Evolutionary conservation across 2,113 vertebrate genomes (phyloP).

Genomic region (Entelurus aequoreus): DNA sequence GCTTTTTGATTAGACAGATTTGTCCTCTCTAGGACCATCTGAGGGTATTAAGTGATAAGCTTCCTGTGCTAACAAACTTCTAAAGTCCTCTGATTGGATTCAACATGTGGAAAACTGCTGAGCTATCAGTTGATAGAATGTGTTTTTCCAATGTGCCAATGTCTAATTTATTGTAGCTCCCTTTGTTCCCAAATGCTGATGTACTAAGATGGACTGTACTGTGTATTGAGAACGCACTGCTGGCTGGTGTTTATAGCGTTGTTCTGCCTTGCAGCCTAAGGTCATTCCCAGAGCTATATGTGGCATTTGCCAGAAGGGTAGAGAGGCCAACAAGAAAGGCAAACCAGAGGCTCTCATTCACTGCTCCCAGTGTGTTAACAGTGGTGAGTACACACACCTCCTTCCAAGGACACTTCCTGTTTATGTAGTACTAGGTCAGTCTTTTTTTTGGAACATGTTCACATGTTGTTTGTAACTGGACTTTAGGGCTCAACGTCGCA

Average conservation of each 20-base stretch:
- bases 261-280: slow-evolving; percentile 99
- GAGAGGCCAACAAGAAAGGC: slow-evolving; percentile 96
- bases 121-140: slow-evolving; percentile 1
- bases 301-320: slow-evolving; percentile 99
- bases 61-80: no score
- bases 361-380: slow-evolving; percentile 98
- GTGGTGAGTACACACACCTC: slow-evolving; percentile 80
- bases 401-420: slow-evolving; percentile 21
- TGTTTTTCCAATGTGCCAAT: background rate
- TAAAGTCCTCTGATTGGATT: background rate
- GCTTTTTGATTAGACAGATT: no score
- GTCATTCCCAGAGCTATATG: slow-evolving; percentile 99
- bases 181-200: slow-evolving; percentile 9
- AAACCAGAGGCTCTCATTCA: slow-evolving; percentile 95
- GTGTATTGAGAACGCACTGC: slow-evolving; percentile 34
- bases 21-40: no score
- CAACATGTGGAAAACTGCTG: slow-evolving; percentile 1
- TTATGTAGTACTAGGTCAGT: background rate
- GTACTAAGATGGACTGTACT: slow-evolving; percentile 9
- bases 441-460: background rate
- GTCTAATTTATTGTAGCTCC: background rate
- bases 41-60: no score
- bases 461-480: background rate
- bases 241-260: slow-evolving; percentile 89
- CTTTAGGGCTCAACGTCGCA: no score